Conservation (phyloP, 1,140 invertebrate genomes). For the Aporrectodea caliginosa region DNA sequence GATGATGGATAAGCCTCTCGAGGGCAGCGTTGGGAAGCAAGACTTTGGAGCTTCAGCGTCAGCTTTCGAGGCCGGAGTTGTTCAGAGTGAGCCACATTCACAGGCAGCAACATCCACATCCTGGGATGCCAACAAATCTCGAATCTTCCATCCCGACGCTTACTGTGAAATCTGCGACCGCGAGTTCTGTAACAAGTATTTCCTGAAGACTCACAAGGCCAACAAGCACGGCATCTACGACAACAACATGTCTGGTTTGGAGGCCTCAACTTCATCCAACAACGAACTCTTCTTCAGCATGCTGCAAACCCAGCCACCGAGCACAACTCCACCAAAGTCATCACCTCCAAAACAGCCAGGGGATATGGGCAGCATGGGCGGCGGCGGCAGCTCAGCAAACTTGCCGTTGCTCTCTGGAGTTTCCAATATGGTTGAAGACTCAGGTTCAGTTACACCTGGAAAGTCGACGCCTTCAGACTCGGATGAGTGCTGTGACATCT, state of each 20-base stretch:
- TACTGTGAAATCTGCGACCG: slow-evolving; percentile 91
- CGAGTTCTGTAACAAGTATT: slow-evolving; percentile 97
- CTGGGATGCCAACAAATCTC: slow-evolving; percentile 9
- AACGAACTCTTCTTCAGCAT: slow-evolving; percentile 3
- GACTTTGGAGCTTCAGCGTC: background rate
- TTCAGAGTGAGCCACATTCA: background rate
- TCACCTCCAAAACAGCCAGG: slow-evolving; percentile 24
- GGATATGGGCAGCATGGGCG: too few species aligned
- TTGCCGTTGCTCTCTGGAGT: slow-evolving; percentile 29
- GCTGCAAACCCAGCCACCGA: slow-evolving; percentile 31
- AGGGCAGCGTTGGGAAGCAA: background rate
- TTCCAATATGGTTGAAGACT: slow-evolving; percentile 28
- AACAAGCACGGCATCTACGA: slow-evolving; percentile 91
- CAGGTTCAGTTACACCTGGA: slow-evolving; percentile 18
- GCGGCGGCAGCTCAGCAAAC: too few species aligned
- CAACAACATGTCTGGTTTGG: slow-evolving; percentile 28
- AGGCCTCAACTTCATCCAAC: background rate
- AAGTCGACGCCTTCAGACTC: slow-evolving; percentile 38
- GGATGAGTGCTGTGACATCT: slow-evolving; percentile 56
- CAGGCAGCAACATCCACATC: slow-evolving; percentile 10
- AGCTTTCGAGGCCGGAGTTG: background rate
- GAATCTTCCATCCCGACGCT: slow-evolving; percentile 71
- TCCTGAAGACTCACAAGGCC: slow-evolving; percentile 84
- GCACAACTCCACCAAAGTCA: slow-evolving; percentile 5
- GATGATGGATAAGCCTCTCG: background rate